A percentile compares a stretch with the other conserved stretches of the same genome.
These are phyloP conservation scores for Myotis brandtii DNA, from an alignment of 2,113 vertebrate genomes.

Conservation along the genomic window DNA sequence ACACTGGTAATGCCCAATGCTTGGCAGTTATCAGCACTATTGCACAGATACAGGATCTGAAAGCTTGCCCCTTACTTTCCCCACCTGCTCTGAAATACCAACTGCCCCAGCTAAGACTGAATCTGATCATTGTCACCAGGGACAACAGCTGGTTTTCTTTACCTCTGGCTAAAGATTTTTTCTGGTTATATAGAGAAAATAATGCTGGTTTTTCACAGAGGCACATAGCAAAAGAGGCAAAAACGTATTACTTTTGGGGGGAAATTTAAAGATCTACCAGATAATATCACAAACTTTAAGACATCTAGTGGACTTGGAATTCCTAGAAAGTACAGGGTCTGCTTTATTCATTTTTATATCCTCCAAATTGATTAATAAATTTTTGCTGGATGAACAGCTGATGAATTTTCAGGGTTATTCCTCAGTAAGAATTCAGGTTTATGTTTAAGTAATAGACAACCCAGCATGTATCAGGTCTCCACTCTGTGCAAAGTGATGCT, in stretches of 20 bases:
- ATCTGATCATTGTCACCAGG: neutral
- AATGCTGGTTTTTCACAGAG: neutral
- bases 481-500: neutral
- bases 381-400: neutral
- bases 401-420: neutral
- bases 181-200: neutral
- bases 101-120: neutral
- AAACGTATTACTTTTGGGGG: neutral
- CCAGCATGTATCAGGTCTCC: neutral
- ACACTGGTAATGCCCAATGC: neutral
- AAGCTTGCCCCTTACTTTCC: neutral
- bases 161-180: neutral
- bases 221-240: neutral
- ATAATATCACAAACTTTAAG: constrained; percentile 21
- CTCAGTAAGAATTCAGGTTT: neutral
- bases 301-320: neutral
- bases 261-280: neutral
- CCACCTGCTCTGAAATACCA: neutral
- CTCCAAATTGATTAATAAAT: neutral
- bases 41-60: neutral
- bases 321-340: neutral
- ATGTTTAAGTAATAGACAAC: neutral
- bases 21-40: neutral
- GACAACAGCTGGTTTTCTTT: neutral
- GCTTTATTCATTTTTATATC: neutral